Conservation (phyloP, 2,888 invertebrate species). For the Sinodicranocentrus sp. region DNA sequence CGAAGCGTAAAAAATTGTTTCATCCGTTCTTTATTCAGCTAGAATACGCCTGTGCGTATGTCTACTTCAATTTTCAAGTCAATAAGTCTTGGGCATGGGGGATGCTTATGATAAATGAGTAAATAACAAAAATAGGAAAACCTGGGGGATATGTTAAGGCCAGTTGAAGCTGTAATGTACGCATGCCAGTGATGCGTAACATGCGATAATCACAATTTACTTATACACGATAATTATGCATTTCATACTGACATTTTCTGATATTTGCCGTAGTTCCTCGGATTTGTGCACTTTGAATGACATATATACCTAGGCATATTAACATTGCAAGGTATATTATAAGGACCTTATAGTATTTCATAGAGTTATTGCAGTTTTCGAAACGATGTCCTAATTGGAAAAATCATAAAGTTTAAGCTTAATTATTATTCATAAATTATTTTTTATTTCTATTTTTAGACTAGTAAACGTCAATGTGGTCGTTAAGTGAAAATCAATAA, state of each 20-base stretch:
- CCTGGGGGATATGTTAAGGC: slow-evolving; percentile 8
- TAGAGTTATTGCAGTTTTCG: too few relatives aligned
- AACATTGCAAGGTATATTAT: too few relatives aligned
- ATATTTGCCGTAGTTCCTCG: slow-evolving; percentile 22
- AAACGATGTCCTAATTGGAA: too few relatives aligned
- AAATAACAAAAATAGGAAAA: slow-evolving; percentile 16
- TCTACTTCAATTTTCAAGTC: slow-evolving; percentile 33
- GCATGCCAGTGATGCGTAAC: slow-evolving; percentile 46
- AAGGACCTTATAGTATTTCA: too few relatives aligned
- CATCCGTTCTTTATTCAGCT: slow-evolving; percentile 63
- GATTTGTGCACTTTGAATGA: too few relatives aligned
- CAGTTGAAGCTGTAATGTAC: not conserved
- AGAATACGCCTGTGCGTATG: slow-evolving; percentile 19
- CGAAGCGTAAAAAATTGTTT: slow-evolving; percentile 65
- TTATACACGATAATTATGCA: slow-evolving; percentile 10
- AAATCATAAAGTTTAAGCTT: too few relatives aligned
- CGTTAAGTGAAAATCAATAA: slow-evolving; percentile 9
- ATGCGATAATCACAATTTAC: slow-evolving; percentile 18
- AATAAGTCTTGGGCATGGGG: slow-evolving; percentile 15
- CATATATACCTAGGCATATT: too few relatives aligned
- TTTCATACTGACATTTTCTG: slow-evolving; percentile 21
- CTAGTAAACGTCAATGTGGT: too few relatives aligned
- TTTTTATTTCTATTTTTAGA: too few relatives aligned
- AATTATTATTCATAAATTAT: too few relatives aligned
- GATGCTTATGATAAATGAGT: slow-evolving; percentile 25